Evolutionary conservation across 2,888 invertebrate species (phyloP), one percentile per base, ranked within the genome.

Genomic region (Lamellibrachia satsuma): DNA sequence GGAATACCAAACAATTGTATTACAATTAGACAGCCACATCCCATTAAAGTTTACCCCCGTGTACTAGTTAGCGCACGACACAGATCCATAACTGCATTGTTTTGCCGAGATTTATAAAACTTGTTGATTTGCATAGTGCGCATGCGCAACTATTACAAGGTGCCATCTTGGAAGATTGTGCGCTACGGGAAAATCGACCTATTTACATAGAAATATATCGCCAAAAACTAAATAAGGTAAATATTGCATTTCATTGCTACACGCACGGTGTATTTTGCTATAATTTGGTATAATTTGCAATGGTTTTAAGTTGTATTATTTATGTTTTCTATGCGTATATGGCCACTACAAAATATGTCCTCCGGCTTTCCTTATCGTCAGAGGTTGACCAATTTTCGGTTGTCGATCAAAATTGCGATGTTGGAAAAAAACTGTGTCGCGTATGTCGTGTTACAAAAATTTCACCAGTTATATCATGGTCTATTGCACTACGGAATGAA

Each of bases 251-350:
- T 75, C 75, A 75, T n/a, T 75, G 22, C 75, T 75, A 75, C 22
- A 75, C 22, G 75, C 22, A n/a, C 75, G 75, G 75, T 75, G 75
- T 22, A 75, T 75, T 75, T 75, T 75, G 15, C 75, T 75, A 75
- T 75, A 75, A 75, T 75, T 75, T 75, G 75, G 75, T 75, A n/a
- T 75, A 75, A 75, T 75, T 75, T 75, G 75, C 11, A 22, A 22
- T 75, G 75, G 15, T 75, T 75, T 75, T 75, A 75, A 75, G n/a
- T 75, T 75, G 75, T 75, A 75, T 75, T 22, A 75, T 75, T 75
- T 75, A 75, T 75, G 75, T 75, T 75, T 75, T 75, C 75, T 75
- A 75, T n/a, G 75, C 75, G 75, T 75, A 75, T 75, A 75, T 75
- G 75, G 75, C 6, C 75, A 75, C 75, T 75, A n/a, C 75, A n/a